phyloP scores from a whole-genome alignment of 2,888 invertebrate genomes.

The Agrotis puta region DNA sequence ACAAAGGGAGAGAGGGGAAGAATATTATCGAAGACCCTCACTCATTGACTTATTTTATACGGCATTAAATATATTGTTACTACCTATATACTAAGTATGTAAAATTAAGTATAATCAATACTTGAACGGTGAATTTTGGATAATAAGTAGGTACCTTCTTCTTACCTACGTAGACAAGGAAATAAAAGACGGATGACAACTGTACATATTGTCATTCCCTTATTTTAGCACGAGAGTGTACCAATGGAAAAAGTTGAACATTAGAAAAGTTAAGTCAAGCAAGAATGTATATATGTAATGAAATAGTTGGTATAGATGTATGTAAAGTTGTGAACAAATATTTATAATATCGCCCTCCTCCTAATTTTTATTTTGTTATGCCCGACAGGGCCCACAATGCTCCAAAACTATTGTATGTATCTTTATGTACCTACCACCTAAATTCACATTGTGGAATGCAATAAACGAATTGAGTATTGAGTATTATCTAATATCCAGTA shows the following conservation, averaged over 20 bases:
- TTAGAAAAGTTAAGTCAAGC: not conserved
- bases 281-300: not conserved
- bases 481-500: not conserved
- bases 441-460: too few relatives aligned
- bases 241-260: not conserved
- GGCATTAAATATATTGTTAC: slow-evolving; percentile 53
- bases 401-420: too few relatives aligned
- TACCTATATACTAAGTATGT: not conserved
- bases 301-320: too few relatives aligned
- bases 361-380: too few relatives aligned
- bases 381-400: too few relatives aligned
- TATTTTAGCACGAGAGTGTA: not conserved
- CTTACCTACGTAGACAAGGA: not conserved
- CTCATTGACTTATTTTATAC: slow-evolving; percentile 66
- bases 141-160: not conserved
- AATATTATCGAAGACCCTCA: slow-evolving; percentile 65
- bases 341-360: too few relatives aligned
- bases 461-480: too few relatives aligned
- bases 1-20: slow-evolving; percentile 58
- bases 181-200: slow-evolving; percentile 17
- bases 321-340: too few relatives aligned
- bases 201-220: not conserved
- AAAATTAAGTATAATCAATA: slow-evolving; percentile 12
- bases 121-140: slow-evolving; percentile 3
- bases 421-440: too few relatives aligned